Evolutionary conservation across 2,888 invertebrate species (phyloP).

Genomic region (Troglohyphantes excavatus): DNA sequence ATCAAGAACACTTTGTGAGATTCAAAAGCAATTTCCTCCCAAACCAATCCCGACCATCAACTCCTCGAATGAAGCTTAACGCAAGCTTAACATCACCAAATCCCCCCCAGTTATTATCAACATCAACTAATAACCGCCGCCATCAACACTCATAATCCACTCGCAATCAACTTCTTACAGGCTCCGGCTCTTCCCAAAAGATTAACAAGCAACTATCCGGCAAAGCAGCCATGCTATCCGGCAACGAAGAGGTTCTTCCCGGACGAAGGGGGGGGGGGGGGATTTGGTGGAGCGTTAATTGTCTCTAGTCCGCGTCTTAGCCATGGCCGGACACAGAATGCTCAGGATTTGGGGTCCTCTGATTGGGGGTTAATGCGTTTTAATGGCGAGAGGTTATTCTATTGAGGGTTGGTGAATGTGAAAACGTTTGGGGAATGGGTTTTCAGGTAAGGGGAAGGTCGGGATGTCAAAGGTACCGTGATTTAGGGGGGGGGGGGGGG

Average conservation of each 20-base stretch:
- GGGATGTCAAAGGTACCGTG: background rate
- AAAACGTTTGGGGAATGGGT: constrained; percentile 10
- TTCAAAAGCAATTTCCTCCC: background rate
- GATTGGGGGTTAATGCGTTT: constrained; percentile 30
- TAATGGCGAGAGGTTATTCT: background rate
- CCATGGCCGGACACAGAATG: background rate
- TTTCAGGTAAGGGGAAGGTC: background rate
- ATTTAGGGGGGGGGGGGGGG: too few species aligned
- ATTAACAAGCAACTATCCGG: background rate
- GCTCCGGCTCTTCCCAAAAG: background rate
- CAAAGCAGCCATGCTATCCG: background rate
- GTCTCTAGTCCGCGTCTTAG: constrained; percentile 12
- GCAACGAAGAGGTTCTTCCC: background rate
- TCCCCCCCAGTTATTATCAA: background rate
- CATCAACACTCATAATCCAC: constrained; percentile 22
- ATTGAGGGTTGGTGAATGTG: background rate
- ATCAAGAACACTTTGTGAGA: background rate
- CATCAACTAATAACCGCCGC: constrained; percentile 10
- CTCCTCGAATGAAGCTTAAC: background rate
- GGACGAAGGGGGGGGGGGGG: constrained; percentile 3
- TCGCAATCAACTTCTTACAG: constrained; percentile 49
- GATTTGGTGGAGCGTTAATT: constrained; percentile 52
- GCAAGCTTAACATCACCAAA: background rate
- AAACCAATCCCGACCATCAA: background rate
- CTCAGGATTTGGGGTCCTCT: background rate